phyloP scores from a whole-genome alignment of 2,797 vertebrate species.

The Anas capensis region DNA sequence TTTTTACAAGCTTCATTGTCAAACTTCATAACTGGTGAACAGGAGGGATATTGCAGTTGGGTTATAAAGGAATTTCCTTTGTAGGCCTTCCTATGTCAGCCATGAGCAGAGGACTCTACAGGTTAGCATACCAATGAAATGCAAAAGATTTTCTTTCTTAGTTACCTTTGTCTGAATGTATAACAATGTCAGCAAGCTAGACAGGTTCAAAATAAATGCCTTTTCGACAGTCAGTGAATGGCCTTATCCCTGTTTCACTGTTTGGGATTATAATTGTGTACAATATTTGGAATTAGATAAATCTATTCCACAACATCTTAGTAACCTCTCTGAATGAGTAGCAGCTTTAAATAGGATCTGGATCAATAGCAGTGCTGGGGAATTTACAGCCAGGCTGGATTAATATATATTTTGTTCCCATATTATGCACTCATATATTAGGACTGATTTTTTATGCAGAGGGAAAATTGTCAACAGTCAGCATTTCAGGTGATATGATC shows the following conservation, averaged over 20 bases:
- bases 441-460: background rate
- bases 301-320: background rate
- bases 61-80: background rate
- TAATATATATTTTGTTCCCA: constrained; percentile 41
- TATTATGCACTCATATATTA: background rate
- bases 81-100: background rate
- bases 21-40: background rate
- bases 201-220: background rate
- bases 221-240: background rate
- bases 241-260: background rate
- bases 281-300: background rate
- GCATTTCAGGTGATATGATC: background rate
- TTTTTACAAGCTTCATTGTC: background rate
- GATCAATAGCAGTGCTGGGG: background rate
- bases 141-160: background rate
- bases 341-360: constrained; percentile 16
- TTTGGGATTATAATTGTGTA: background rate
- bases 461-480: background rate
- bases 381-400: constrained; percentile 20
- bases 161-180: background rate
- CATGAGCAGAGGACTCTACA: background rate
- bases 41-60: background rate
- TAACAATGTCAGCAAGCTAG: background rate
- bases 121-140: background rate
- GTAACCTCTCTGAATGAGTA: constrained; percentile 8